Percentiles rank a stretch among this genome's conserved stretches.
Evolutionary conservation across 2,113 vertebrate species (phyloP).

Genomic region (Phrynocephalus versicolor): DNA sequence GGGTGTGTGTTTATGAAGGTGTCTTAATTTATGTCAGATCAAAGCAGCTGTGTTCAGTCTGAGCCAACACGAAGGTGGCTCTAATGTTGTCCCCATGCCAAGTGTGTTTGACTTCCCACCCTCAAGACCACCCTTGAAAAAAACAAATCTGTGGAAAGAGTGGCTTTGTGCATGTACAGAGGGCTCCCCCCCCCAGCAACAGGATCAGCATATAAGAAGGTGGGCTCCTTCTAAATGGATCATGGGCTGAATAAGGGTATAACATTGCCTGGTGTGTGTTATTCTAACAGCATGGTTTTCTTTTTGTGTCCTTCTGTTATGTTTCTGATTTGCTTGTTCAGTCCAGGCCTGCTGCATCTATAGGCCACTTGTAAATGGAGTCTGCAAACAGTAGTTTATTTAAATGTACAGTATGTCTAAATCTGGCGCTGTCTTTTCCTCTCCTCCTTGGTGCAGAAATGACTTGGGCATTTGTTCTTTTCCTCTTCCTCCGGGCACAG

Average conservation of each 20-base stretch:
- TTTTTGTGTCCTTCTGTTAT: not conserved
- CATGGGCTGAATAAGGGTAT: not conserved
- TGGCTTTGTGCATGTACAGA: not conserved
- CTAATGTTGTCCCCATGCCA: too few relatives aligned
- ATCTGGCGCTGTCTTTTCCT: not conserved
- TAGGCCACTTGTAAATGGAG: not conserved
- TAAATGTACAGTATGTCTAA: not conserved
- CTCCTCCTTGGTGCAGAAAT: not conserved
- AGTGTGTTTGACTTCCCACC: not conserved
- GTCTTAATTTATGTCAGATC: not conserved
- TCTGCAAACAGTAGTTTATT: not conserved
- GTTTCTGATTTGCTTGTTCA: not conserved
- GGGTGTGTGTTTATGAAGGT: not conserved
- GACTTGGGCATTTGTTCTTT: not conserved
- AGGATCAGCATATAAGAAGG: not conserved
- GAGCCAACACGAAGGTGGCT: not conserved
- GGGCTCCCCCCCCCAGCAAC: not conserved
- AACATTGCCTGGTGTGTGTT: not conserved
- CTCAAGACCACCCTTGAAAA: not conserved
- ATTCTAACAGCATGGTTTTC: not conserved
- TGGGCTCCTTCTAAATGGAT: not conserved
- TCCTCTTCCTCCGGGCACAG: conserved; percentile 65
- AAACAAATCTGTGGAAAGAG: not conserved
- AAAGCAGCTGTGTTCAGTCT: not conserved
- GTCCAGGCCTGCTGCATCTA: too few relatives aligned